Conservation (phyloP, 2,888 invertebrate species). For the Drosophila engyochracea region DNA sequence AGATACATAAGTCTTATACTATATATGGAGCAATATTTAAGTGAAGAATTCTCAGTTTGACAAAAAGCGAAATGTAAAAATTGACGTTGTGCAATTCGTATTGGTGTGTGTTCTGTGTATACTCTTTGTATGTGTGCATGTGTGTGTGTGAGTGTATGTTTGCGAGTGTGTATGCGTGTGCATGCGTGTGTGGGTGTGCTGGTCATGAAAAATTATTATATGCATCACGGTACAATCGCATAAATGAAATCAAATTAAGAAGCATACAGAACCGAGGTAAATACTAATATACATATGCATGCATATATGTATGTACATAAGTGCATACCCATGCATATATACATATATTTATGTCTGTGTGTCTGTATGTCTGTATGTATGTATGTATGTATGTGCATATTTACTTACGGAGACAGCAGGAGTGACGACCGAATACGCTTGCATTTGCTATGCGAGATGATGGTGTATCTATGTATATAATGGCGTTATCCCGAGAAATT, state of each 20-base stretch:
- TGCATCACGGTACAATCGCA: conserved; percentile 26
- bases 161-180: neutral
- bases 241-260: conserved; percentile 38
- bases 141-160: conserved; percentile 17
- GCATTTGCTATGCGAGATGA: conserved; percentile 5
- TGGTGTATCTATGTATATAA: conserved; percentile 32
- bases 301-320: neutral
- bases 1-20: conserved; percentile 47
- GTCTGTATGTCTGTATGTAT: fast-evolving
- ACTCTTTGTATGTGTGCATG: conserved; percentile 10
- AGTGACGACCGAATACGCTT: neutral
- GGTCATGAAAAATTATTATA: conserved; percentile 49
- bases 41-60: conserved; percentile 56
- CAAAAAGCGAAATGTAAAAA: conserved; percentile 62
- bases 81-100: conserved; percentile 37
- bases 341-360: neutral
- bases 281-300: conserved; percentile 27
- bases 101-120: conserved; percentile 17
- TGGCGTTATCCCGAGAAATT: conserved; percentile 48
- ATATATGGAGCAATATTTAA: conserved; percentile 51
- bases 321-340: neutral
- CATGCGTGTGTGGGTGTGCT: conserved; percentile 23
- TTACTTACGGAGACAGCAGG: conserved; percentile 12
- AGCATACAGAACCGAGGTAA: conserved; percentile 40
- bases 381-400: conserved; percentile 4